These are phyloP conservation scores for Trichonephila clavipes DNA, from an alignment of 1,140 invertebrate genomes.

Conservation along the genomic window DNA sequence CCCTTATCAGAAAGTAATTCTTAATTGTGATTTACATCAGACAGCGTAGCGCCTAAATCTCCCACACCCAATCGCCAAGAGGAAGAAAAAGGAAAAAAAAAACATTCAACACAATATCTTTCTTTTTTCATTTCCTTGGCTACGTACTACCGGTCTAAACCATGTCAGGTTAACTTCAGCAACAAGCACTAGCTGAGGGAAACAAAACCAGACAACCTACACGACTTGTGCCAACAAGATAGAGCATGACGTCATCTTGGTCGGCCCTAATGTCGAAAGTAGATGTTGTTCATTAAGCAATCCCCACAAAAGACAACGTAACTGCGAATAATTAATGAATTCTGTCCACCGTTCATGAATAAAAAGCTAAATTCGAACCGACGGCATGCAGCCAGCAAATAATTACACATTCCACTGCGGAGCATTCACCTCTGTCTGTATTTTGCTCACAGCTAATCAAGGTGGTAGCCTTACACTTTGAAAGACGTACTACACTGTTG, in stretches of 20 bases:
- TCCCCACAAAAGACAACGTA: not conserved
- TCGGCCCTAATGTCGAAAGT: not conserved
- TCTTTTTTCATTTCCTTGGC: not conserved
- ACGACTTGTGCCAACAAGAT: not conserved
- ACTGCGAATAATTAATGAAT: slow-evolving; percentile 26
- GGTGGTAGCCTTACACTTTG: not conserved
- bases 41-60: not conserved
- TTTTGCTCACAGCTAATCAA: not conserved
- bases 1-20: not conserved
- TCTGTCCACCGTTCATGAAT: slow-evolving; percentile 2
- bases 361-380: slow-evolving; percentile 31
- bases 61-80: not conserved
- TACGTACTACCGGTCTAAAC: not conserved
- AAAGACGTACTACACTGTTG: not conserved
- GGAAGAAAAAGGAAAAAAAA: not conserved
- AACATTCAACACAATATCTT: not conserved
- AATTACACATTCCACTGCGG: not conserved
- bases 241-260: not conserved
- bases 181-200: not conserved
- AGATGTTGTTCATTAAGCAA: not conserved
- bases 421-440: not conserved
- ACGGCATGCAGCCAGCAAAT: slow-evolving; percentile 19
- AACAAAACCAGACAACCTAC: not conserved
- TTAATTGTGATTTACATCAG: not conserved
- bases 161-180: slow-evolving; percentile 1